Conservation (phyloP, 2,113 vertebrate genomes). For the Apistogramma diplotaenia region DNA sequence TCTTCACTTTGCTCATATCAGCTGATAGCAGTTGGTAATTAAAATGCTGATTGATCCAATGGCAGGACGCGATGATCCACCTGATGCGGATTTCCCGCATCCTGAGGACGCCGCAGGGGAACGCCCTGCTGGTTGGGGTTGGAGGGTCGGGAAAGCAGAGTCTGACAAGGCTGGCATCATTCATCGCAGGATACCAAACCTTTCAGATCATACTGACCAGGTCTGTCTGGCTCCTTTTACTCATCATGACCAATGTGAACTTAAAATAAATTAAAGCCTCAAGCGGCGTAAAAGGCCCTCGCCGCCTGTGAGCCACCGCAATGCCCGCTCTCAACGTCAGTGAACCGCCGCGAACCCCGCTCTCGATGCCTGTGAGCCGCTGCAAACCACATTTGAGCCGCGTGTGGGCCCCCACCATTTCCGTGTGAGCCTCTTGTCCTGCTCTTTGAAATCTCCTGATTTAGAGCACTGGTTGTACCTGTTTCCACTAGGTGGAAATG, state of each 20-base stretch:
- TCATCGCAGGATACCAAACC: slow-evolving; percentile 82
- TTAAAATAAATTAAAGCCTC: background rate
- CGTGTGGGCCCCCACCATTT: no score
- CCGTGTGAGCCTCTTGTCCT: no score
- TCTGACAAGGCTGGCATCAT: slow-evolving; percentile 80
- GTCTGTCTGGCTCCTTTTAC: slow-evolving; percentile 52
- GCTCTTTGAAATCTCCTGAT: no score
- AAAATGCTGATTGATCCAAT: no score
- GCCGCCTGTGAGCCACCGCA: no score
- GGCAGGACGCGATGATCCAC: slow-evolving; percentile 83
- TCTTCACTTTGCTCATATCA: fast-evolving
- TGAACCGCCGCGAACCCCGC: no score
- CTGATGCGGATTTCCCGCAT: slow-evolving; percentile 84
- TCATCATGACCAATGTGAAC: background rate
- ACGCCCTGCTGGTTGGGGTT: slow-evolving; percentile 84
- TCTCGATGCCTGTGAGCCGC: no score
- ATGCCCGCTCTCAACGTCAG: no score
- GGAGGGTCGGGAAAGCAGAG: slow-evolving; percentile 87
- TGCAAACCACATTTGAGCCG: no score
- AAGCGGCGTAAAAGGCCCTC: no score
- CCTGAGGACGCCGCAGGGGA: slow-evolving; percentile 82
- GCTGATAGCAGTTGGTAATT: background rate
- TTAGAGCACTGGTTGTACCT: no score
- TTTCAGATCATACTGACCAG: slow-evolving; percentile 85
- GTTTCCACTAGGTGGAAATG: no score